Conservation (phyloP, 2,888 invertebrate genomes). For the Scaptomyza tumidula region DNA sequence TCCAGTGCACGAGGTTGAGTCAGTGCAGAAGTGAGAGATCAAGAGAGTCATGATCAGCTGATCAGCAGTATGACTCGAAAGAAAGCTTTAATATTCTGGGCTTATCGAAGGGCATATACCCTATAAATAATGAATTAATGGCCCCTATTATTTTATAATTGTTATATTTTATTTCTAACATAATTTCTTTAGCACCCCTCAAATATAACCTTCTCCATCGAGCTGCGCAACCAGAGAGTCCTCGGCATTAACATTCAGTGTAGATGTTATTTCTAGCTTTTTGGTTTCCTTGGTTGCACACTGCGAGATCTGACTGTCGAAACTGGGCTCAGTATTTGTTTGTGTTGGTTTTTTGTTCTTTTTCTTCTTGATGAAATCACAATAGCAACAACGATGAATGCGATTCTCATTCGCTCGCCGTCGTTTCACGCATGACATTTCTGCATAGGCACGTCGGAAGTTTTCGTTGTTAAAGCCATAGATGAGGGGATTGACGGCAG, state of each 20-base stretch:
- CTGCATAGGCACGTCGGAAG: constrained; percentile 88
- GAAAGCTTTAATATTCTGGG: neutral
- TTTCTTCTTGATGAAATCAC: constrained; percentile 55
- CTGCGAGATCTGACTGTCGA: neutral
- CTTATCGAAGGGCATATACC: no score
- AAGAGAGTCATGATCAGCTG: constrained; percentile 7
- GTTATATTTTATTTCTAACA: no score
- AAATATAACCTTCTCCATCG: constrained; percentile 62
- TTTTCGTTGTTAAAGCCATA: constrained; percentile 91
- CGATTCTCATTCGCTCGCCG: constrained; percentile 20
- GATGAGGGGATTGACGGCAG: constrained; percentile 91
- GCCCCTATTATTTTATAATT: no score
- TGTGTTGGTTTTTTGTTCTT: neutral
- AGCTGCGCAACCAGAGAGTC: constrained; percentile 19
- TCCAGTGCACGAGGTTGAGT: constrained; percentile 14
- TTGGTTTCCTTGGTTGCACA: constrained; percentile 4
- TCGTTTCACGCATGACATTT: constrained; percentile 85
- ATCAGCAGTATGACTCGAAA: neutral
- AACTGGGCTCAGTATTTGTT: neutral
- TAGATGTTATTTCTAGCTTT: constrained; percentile 12
- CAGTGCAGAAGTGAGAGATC: neutral
- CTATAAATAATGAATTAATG: no score
- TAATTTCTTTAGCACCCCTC: neutral
- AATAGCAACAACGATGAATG: constrained; percentile 55
- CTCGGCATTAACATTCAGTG: neutral